Base-by-base conservation (phyloP, 2,113 vertebrate genomes). In the Microtus montanus region DNA sequence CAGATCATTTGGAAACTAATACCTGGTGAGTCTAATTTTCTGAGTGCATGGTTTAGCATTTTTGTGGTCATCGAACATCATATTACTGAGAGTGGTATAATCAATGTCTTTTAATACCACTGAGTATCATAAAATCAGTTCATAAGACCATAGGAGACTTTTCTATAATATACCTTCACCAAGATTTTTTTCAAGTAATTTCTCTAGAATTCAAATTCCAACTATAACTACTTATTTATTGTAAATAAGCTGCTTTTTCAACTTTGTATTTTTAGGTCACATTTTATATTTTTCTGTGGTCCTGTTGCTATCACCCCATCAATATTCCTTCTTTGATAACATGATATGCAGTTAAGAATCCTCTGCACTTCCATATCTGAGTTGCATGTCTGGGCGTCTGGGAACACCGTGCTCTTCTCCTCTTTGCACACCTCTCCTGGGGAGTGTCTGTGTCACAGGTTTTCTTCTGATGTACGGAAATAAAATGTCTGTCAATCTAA, bases 261-360 rank as follows among this genome's bases (percentile, higher is more conserved):
- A 38, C 20, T 79, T 79, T 68, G 20, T 2, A 61, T 73, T 24
- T 91, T 41, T 61, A 68, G 89, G 54, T 10, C 24, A 66, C 26
- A 35, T 83, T 91, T 96, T 54, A 20, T 75, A 87, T 92, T 87
- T 63, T 88, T 44, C 73, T 74, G 26, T 92, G 88, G 26, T 82
- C 15, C 26, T 75, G 3, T 52, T 3, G 15, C 47, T 26, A 92
- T 44, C 28, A 87, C 68, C 38, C 19, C 38, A 44, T 66, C 5
- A 71, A 26, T 68, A 38, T 85, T 88, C 12, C 33, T 92, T 52
- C 68, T 68, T 47, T 86, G 70, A 44, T 68, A 82, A 15, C 49
- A 66, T 2, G 61, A 78, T 61, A n/a, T 63, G 26, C n/a, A 33
- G 41, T 54, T 70, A 44, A 10, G 20, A 80, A 52, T 61, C 14